phyloP scores from a whole-genome alignment of 2,113 vertebrate species.

The Albula goreensis region DNA sequence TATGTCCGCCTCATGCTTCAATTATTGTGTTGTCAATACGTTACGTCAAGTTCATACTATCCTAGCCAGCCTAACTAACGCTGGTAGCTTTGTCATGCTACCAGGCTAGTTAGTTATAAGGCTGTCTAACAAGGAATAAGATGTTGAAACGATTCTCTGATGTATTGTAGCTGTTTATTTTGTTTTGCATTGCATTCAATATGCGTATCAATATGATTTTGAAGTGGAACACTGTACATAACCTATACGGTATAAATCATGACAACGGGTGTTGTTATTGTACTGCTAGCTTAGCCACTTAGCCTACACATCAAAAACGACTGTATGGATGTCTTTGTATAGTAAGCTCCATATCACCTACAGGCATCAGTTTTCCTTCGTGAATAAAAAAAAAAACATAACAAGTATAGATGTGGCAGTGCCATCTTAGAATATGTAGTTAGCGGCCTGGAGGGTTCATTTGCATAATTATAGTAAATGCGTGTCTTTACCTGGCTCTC shows the following conservation, averaged over 20 bases:
- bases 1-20: background rate
- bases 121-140: background rate
- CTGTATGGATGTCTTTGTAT: background rate
- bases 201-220: too few species aligned
- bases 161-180: background rate
- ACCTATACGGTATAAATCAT: background rate
- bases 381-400: too few species aligned
- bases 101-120: background rate
- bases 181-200: too few species aligned
- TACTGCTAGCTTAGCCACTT: background rate
- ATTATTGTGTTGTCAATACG: background rate
- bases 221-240: background rate
- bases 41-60: background rate
- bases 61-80: too few species aligned
- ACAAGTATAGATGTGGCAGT: too few species aligned
- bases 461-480: background rate
- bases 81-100: background rate
- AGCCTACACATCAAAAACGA: background rate
- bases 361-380: too few species aligned
- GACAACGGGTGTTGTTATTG: background rate
- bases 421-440: too few species aligned
- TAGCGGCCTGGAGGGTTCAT: too few species aligned
- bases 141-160: background rate
- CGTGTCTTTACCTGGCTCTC: slow-evolving; percentile 35
- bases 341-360: background rate